Conservation (phyloP, 2,797 vertebrate genomes). For the Limosa lapponica region DNA sequence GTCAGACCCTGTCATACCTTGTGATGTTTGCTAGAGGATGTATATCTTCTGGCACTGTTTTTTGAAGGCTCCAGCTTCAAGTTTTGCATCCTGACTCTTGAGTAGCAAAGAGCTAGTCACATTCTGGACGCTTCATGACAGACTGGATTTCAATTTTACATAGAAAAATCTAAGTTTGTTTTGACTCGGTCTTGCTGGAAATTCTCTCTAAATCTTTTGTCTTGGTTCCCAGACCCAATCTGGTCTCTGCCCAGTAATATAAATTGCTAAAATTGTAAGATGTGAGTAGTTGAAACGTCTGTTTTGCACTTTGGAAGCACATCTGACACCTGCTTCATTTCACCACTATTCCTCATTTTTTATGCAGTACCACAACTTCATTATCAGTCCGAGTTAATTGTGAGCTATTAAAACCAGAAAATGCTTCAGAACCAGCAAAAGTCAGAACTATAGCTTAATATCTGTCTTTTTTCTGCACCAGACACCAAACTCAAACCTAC, state of each 20-base stretch:
- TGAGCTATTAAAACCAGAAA: not conserved
- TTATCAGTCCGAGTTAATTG: conserved; percentile 15
- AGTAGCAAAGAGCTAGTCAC: not conserved
- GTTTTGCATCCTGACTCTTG: not conserved
- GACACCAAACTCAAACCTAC: not conserved
- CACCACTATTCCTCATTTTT: not conserved
- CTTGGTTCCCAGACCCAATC: not conserved
- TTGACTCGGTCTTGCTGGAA: not conserved
- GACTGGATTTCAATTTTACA: not conserved
- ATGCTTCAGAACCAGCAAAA: not conserved
- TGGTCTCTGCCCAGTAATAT: not conserved
- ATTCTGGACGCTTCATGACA: not conserved
- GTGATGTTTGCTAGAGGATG: not conserved
- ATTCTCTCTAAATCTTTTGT: not conserved
- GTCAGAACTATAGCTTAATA: not conserved
- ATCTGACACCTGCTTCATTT: conserved; percentile 9
- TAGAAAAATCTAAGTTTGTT: not conserved
- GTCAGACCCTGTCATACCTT: not conserved
- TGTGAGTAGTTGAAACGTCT: not conserved
- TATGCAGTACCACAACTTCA: not conserved
- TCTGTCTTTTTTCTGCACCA: not conserved
- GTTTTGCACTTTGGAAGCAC: not conserved
- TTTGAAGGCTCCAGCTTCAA: not conserved
- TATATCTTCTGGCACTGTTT: not conserved
- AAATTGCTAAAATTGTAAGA: not conserved